Base-by-base conservation (phyloP, 2,113 vertebrate genomes). In the Rhinichthys klamathensis region DNA sequence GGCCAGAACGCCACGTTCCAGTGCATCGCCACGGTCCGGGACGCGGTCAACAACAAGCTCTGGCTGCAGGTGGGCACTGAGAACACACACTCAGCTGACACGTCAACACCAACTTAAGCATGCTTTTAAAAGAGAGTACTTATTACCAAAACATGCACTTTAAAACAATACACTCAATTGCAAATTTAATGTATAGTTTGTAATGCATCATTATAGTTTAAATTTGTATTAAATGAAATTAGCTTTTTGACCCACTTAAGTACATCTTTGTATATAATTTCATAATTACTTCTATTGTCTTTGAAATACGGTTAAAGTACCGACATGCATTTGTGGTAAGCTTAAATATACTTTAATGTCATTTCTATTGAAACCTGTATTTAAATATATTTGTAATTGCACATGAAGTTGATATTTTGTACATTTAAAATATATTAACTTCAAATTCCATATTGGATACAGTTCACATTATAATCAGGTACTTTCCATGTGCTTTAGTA, bases 1-100 rank as follows among this genome's bases (percentile, higher is more conserved):
- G 98, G 98, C 61, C 98, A 99, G 91, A 99, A 99, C 60, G 98
- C 98, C 87, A 99, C 98, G 0, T 99, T 99, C 93, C 98, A 99
- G 90, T 99, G 98, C 77, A 99, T 99, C 69, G 97, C 98, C 75
- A 99, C 98, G 0, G 96, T 98, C 86, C 94, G 97, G 85, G 98
- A 99, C 10, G 97, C 97, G 2, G 95, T 97, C 3, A 97, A 95
- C 91, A 99, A 98, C 92, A 99, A 99, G 87, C 92, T 99, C 80
- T 99, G 98, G 98, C 95, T 99, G 21, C 98, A 99, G 98, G 98
- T 99, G 95, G 92, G 93, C 21, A 23, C 18, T 3, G 8, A 27
- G 1, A 61, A 27, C 11, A 65, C 4, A 30, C 12, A 41, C 41
- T 10, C 41, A 41, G 8, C 9, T 9, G 41, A 41, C 41, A 41